Conservation (phyloP, 2,888 invertebrate genomes). For the Lasioglossum oenotherae region DNA sequence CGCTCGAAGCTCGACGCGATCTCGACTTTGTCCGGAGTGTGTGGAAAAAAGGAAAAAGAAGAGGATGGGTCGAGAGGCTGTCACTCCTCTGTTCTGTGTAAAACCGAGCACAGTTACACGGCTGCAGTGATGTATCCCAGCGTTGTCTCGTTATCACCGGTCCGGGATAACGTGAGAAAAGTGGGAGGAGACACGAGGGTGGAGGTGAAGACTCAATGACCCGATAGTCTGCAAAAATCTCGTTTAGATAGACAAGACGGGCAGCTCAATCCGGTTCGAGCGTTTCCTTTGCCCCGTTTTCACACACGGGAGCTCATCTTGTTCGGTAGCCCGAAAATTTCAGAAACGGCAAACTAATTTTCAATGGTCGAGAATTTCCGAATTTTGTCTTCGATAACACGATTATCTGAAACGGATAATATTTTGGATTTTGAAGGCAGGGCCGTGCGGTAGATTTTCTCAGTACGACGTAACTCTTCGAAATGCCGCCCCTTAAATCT, state of each 20-base stretch:
- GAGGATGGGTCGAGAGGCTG: not conserved
- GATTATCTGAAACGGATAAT: too few species aligned
- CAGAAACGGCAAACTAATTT: not conserved
- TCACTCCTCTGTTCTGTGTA: not conserved
- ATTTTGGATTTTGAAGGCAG: too few species aligned
- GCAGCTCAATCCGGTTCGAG: slow-evolving; percentile 67
- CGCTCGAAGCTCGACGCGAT: not conserved
- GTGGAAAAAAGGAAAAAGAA: not conserved
- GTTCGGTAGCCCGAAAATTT: slow-evolving; percentile 47
- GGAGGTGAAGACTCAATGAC: slow-evolving; percentile 60
- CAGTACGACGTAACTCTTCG: too few species aligned
- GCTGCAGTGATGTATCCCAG: slow-evolving; percentile 8
- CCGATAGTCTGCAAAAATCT: slow-evolving; percentile 73
- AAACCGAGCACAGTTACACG: slow-evolving; percentile 7
- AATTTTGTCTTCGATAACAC: too few species aligned
- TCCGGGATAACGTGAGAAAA: slow-evolving; percentile 44
- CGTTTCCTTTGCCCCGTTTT: slow-evolving; percentile 42
- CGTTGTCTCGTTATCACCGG: slow-evolving; percentile 32
- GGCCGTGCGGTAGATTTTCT: too few species aligned
- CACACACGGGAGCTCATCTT: slow-evolving; percentile 33
- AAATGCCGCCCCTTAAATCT: too few species aligned
- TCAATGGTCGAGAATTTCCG: too few species aligned
- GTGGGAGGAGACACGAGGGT: slow-evolving; percentile 37
- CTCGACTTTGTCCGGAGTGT: slow-evolving; percentile 37
- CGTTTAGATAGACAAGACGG: slow-evolving; percentile 62